Base-by-base conservation (phyloP, 2,797 vertebrate genomes). In the Spizella passerina region DNA sequence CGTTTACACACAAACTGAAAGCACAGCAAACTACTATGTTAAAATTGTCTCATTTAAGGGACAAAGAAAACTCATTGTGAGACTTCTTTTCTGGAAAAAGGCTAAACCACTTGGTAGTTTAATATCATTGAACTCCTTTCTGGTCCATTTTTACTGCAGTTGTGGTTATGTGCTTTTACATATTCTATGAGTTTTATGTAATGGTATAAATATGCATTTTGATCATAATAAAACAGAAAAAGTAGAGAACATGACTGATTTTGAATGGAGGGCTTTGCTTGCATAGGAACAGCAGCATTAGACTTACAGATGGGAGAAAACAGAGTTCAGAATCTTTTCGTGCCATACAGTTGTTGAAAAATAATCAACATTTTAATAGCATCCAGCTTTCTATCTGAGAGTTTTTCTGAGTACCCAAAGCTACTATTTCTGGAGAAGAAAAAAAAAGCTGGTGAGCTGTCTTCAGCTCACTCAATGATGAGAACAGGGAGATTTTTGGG, bases 1-100 rank as follows among this genome's bases (percentile, higher is more conserved):
- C 60, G 7, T 91, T 96, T 95, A 93, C 89, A 86, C 88, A 89
- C 92, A 94, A 95, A 76, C 78, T 91, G 88, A 95, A 94, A 93
- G 96, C 92, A 86, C 64, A 94, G 90, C 49, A 69, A 96, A 88
- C 88, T 94, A 68, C 63, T 69, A 57, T n/a, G 32, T 96, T 95
- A 95, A 97, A 96, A 97, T 80, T 38, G 82, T 83, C 93, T 97
- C 86, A 92, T 96, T 96, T 95, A 91, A 88, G 82, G 91, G 82
- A 96, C 86, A 94, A 93, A 93, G 68, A 83, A 69, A 59, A 71
- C 63, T 78, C 63, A 22, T 38, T 78, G 39, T 30, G 60, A 87
- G 69, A 73, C 43, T 53, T 72, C 44, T 91, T 85, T 84, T 82
- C 75, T 61, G 61, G 63, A 79, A 81, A 70, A 78, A 79, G 18